Evolutionary conservation across 2,113 vertebrate genomes (phyloP).

Genomic region (Clinocottus analis): DNA sequence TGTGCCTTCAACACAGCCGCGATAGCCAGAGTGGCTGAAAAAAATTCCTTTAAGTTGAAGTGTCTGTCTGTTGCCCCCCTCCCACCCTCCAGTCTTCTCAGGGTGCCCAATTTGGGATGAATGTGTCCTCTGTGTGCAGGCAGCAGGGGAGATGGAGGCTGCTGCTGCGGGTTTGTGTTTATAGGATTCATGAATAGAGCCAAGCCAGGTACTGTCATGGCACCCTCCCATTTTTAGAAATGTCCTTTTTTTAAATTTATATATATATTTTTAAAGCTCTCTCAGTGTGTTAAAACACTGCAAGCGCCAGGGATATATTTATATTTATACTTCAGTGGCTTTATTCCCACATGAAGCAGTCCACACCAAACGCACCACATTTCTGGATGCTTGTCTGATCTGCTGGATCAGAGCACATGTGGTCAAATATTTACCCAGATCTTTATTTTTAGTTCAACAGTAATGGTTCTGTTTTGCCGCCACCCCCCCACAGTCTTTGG

Average conservation of each 20-base stretch:
- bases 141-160: slow-evolving; percentile 60
- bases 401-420: background rate
- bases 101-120: slow-evolving; percentile 78
- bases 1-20: slow-evolving; percentile 42
- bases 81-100: slow-evolving; percentile 34
- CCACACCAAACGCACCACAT: slow-evolving; percentile 22
- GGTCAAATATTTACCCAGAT: slow-evolving; percentile 58
- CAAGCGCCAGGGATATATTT: slow-evolving; percentile 8
- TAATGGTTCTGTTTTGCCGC: background rate
- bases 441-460: slow-evolving; percentile 13
- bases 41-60: slow-evolving; percentile 66
- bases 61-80: slow-evolving; percentile 28
- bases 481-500: background rate
- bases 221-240: slow-evolving; percentile 28
- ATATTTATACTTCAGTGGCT: background rate
- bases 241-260: slow-evolving; percentile 39
- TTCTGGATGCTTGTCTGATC: slow-evolving; percentile 28
- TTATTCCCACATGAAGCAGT: slow-evolving; percentile 44
- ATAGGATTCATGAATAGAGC: slow-evolving; percentile 60
- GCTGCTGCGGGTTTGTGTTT: slow-evolving; percentile 60
- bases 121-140: slow-evolving; percentile 80
- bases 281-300: background rate
- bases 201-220: slow-evolving; percentile 67
- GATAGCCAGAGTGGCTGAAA: slow-evolving; percentile 53
- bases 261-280: background rate